These are phyloP conservation scores for Pangasius krempfi DNA, from an alignment of 2,797 vertebrate genomes.

Conservation along the genomic window DNA sequence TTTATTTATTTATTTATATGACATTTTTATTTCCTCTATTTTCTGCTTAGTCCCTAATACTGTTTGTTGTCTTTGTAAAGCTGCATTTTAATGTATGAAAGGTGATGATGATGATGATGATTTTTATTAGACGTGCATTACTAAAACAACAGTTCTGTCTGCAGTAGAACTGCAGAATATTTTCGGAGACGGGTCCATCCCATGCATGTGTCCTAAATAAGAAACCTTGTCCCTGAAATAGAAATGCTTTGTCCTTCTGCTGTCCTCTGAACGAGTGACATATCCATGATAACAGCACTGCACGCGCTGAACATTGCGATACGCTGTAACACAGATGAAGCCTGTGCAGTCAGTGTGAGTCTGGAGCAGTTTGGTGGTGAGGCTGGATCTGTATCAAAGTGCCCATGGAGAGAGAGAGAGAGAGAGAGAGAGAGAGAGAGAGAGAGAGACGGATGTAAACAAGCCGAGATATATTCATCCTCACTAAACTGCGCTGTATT, in stretches of 20 bases:
- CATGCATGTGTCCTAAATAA: background rate
- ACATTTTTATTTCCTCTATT: background rate
- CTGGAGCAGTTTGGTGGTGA: background rate
- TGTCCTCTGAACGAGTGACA: background rate
- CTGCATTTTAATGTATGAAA: background rate
- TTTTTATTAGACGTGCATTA: background rate
- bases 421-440: too few relatives aligned
- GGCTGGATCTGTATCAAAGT: background rate
- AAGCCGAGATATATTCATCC: background rate
- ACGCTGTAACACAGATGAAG: background rate
- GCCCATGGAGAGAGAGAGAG: too few relatives aligned
- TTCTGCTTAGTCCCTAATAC: too few relatives aligned
- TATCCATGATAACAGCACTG: background rate
- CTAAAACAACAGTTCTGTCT: background rate
- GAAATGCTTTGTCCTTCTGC: background rate
- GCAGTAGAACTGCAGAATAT: background rate
- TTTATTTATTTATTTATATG: background rate
- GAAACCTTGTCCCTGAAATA: background rate
- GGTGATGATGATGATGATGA: background rate
- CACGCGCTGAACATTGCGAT: background rate
- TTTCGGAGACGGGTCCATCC: too few relatives aligned
- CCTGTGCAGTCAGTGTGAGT: background rate
- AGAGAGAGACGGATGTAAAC: background rate
- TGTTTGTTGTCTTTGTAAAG: background rate
- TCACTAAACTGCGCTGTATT: background rate